Evolutionary conservation across 1,140 invertebrate species (phyloP).

Genomic region (Rhyacophila brunnea): DNA sequence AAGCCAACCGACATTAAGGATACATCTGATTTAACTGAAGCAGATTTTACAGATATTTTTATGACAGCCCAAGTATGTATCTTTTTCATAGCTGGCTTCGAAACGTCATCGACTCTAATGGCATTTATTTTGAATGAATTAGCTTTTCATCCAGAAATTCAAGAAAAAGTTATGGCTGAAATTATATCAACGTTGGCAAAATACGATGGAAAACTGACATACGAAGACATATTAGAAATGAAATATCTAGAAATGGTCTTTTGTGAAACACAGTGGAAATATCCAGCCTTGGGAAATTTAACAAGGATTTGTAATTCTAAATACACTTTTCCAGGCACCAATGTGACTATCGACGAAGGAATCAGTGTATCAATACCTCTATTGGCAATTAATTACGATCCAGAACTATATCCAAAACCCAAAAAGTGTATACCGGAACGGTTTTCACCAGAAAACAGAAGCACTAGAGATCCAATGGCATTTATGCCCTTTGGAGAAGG

Average conservation of each 20-base stretch:
- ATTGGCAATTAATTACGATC: conserved; percentile 60
- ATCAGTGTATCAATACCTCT: conserved; percentile 59
- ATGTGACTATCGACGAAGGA: conserved; percentile 52
- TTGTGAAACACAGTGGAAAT: conserved; percentile 39
- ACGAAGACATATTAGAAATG: conserved; percentile 46
- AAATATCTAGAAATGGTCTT: conserved; percentile 43
- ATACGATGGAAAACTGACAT: conserved; percentile 42
- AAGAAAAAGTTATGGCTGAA: conserved; percentile 52
- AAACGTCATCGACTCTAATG: conserved; percentile 53
- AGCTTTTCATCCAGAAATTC: conserved; percentile 51
- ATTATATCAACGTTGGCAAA: conserved; percentile 42
- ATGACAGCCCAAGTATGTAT: conserved; percentile 44
- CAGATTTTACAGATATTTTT: conserved; percentile 21
- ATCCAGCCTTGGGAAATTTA: conserved; percentile 39
- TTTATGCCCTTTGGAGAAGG: conserved; percentile 54
- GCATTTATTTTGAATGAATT: conserved; percentile 47
- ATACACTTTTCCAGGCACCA: conserved; percentile 50
- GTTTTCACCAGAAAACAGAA: conserved; percentile 40
- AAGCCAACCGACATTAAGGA: not conserved
- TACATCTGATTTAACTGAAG: not conserved
- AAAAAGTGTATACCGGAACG: conserved; percentile 63
- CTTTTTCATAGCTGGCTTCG: conserved; percentile 55
- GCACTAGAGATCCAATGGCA: conserved; percentile 42
- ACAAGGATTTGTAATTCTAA: conserved; percentile 38
- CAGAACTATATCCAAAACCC: conserved; percentile 48